These are phyloP conservation scores for Ernsta delagoae DNA, from an alignment of 2,888 invertebrate genomes.

Conservation along the genomic window DNA sequence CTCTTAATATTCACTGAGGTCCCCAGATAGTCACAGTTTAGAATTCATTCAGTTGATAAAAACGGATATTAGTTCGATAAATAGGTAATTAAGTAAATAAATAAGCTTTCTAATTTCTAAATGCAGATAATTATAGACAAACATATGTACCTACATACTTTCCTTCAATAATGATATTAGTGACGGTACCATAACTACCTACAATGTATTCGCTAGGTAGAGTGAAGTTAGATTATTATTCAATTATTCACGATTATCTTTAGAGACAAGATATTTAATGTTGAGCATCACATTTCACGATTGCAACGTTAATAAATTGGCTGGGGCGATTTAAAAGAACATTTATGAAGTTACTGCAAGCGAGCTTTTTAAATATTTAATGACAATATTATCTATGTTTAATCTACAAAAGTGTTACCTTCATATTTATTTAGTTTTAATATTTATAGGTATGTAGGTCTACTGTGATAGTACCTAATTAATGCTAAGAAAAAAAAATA, in stretches of 20 bases:
- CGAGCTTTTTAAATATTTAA: constrained; percentile 31
- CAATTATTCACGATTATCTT: constrained; percentile 37
- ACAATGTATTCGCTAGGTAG: constrained; percentile 22
- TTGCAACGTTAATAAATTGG: constrained; percentile 38
- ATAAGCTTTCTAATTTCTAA: too few species aligned
- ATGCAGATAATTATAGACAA: constrained; percentile 1
- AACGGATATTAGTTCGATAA: too few species aligned
- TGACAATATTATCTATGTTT: constrained; percentile 34
- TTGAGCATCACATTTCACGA: constrained; percentile 37
- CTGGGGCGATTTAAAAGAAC: constrained; percentile 34
- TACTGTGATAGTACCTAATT: too few species aligned
- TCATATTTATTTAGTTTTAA: background rate
- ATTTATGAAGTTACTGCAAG: constrained; percentile 24
- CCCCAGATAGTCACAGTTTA: too few species aligned
- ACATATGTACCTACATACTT: too few species aligned
- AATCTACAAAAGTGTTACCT: constrained; percentile 16
- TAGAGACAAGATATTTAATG: constrained; percentile 38
- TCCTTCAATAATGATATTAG: constrained; percentile 11
- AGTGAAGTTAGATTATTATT: constrained; percentile 33
- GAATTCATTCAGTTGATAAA: too few species aligned
- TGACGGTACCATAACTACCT: background rate
- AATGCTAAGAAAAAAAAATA: too few species aligned
- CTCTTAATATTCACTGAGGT: too few species aligned
- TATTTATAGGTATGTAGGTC: background rate
- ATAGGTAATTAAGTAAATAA: too few species aligned